Base-by-base conservation (phyloP, 2,797 vertebrate species). In the Clarias fuscus region DNA sequence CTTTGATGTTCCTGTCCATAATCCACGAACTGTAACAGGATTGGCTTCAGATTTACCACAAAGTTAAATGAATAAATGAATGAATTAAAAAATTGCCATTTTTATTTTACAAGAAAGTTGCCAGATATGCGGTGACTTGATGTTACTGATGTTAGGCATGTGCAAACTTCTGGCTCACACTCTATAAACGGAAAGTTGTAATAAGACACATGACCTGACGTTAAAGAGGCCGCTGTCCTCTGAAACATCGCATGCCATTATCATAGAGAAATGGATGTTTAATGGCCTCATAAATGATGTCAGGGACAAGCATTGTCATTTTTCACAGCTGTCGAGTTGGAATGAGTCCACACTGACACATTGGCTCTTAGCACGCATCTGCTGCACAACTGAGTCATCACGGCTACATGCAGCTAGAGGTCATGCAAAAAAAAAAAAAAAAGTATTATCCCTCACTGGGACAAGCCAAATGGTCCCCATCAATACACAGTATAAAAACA, bases 211-310 rank as follows among this genome's bases (percentile, higher is more conserved):
- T 24, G 37, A 80, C 82, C 81, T 71, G 79, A 82, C 84, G 80
- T 84, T 87, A 88, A 88, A 86, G 86, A 86, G 68, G 61, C 40
- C 80, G 43, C 75, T 77, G 75, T 90, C 86, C 87, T 88, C 67
- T 82, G 86, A 83, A 85, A 86, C 85, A 87, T 87, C 37, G 85
- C 87, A 89, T 85, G 84, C 86, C 83, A 86, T 91, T 91, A 87
- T 84, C 88, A 72, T 84, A 87, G 75, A 30, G 61, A 13, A 88
- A 86, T 86, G 59, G 77, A 78, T 65, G 86, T 86, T 86, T 87
- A 89, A 88, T 85, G 87, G 88, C 79, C 86, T 90, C 87, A 64
- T 89, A 87, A 89, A 89, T 86, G 87, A 88, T 90, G 89, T 90
- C 89, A 87, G 80, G 77, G 82, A 87, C 86, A 40, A 85, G 82